phyloP scores from a whole-genome alignment of 2,797 vertebrate genomes.

The Darevskia mixta region DNA sequence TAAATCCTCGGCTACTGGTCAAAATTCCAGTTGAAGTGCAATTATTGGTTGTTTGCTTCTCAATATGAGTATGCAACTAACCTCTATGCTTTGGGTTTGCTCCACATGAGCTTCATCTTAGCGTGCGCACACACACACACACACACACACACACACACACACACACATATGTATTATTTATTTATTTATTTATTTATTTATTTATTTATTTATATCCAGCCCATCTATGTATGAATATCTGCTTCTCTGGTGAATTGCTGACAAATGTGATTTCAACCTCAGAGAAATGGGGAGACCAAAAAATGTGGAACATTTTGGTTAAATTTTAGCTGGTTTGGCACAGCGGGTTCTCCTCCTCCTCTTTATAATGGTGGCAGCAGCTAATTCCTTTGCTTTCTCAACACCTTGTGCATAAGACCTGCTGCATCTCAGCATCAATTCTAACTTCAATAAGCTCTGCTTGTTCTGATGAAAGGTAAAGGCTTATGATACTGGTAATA shows the following conservation, averaged over 20 bases:
- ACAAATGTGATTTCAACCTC: neutral
- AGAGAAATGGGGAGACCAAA: neutral
- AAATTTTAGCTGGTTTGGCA: no score
- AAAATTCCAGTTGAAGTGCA: neutral
- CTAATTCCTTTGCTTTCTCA: neutral
- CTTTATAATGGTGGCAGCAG: neutral
- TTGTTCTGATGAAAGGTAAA: slow-evolving; percentile 13
- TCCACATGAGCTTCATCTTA: neutral
- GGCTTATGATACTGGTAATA: neutral
- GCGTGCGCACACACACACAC: neutral
- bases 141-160: no score
- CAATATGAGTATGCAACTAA: no score
- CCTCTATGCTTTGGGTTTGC: neutral
- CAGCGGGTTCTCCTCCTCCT: neutral
- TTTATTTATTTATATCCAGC: no score
- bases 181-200: no score
- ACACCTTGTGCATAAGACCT: neutral
- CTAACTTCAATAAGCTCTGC: neutral
- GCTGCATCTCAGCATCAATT: rapidly evolving
- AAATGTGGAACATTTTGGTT: no score
- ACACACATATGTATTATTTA: no score
- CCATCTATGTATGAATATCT: no score
- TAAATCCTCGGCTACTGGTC: neutral
- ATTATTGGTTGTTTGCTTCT: neutral
- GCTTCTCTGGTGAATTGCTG: neutral